Evolutionary conservation across 2,797 vertebrate species (phyloP).

Genomic region (Cryptoblepharus egeriae): DNA sequence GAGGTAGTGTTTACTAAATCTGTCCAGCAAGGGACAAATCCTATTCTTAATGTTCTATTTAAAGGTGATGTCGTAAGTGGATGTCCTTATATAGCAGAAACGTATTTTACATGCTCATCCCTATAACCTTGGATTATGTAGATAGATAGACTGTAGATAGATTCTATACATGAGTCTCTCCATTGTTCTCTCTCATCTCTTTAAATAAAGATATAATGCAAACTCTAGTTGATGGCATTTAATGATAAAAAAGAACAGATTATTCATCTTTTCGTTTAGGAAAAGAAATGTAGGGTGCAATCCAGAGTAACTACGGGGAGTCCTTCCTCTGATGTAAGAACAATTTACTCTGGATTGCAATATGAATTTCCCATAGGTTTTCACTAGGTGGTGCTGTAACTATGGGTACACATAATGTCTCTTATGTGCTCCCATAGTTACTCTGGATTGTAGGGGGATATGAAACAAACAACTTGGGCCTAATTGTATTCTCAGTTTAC

Average conservation of each 20-base stretch:
- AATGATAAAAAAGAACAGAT: constrained; percentile 7
- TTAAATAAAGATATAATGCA: not conserved
- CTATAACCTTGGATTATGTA: not conserved
- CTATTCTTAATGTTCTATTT: not conserved
- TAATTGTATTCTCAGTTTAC: not conserved
- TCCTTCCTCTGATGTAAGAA: no score
- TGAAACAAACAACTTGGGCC: not conserved
- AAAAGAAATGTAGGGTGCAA: not conserved
- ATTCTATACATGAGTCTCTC: not conserved
- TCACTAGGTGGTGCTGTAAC: no score
- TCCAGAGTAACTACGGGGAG: not conserved
- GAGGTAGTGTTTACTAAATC: constrained; percentile 49
- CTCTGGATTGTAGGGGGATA: no score
- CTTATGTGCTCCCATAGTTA: no score
- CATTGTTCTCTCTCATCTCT: not conserved
- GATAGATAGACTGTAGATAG: not conserved
- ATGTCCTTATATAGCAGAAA: constrained; percentile 15
- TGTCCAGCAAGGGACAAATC: constrained; percentile 11
- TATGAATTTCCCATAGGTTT: no score
- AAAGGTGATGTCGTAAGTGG: constrained; percentile 23
- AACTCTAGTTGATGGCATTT: not conserved
- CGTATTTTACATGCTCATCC: constrained; percentile 24
- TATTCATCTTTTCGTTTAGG: not conserved
- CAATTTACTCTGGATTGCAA: no score
- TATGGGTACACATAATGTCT: no score